Percentiles rank a stretch among this genome's conserved stretches.
phyloP scores from a whole-genome alignment of 2,888 invertebrate species.

The Girardia tigrina region DNA sequence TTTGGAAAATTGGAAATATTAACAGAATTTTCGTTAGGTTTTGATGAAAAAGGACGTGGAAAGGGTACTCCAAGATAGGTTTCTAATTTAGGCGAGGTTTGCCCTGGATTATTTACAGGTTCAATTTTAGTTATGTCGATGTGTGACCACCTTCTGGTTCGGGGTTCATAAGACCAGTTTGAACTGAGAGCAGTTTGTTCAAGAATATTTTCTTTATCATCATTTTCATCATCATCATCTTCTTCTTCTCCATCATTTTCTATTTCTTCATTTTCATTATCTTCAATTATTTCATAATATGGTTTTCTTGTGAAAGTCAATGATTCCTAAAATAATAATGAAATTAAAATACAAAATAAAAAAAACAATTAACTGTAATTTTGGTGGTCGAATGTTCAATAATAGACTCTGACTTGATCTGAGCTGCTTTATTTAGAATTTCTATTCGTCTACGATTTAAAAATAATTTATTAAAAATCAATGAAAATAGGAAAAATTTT shows the following conservation, averaged over 20 bases:
- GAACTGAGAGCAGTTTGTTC: conserved; percentile 62
- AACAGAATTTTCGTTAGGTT: not conserved
- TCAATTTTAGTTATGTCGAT: conserved; percentile 40
- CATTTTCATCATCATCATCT: conserved; percentile 43
- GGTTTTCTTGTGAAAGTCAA: not conserved
- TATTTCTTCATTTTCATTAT: not conserved
- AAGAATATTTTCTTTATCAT: conserved; percentile 59
- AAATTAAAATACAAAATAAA: not conserved
- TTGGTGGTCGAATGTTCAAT: not conserved
- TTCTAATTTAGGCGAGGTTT: not conserved
- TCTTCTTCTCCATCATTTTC: no score
- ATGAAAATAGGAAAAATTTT: no score
- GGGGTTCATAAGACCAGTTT: conserved; percentile 84
- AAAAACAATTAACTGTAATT: not conserved
- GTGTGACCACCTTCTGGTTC: conserved; percentile 76
- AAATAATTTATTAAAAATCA: no score
- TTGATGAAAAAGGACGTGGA: not conserved
- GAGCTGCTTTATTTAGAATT: not conserved
- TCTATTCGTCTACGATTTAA: not conserved
- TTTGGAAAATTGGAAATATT: not conserved
- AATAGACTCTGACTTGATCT: not conserved
- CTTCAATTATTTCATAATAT: not conserved
- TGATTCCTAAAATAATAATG: not conserved
- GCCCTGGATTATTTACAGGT: not conserved
- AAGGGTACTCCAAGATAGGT: not conserved